phyloP scores from a whole-genome alignment of 2,113 vertebrate species.

The Nothocercus julius region DNA sequence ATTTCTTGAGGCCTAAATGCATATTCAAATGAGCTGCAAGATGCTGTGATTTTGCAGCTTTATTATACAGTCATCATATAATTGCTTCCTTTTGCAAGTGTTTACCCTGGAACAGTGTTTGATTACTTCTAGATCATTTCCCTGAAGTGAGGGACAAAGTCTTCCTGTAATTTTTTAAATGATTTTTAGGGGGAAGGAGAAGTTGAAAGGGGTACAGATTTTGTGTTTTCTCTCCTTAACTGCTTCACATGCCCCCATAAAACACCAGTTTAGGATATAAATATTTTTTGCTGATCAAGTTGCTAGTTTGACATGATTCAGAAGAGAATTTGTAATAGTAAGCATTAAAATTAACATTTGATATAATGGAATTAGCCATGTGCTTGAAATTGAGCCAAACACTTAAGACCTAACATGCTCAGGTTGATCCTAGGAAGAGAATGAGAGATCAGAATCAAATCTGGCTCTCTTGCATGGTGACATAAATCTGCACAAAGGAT shows the following conservation, averaged over 20 bases:
- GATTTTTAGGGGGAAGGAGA: rapidly evolving
- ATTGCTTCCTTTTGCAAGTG: neutral
- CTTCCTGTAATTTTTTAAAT: neutral
- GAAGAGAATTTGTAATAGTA: neutral
- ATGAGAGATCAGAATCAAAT: neutral
- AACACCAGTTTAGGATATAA: neutral
- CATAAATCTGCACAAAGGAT: neutral
- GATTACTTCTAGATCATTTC: neutral
- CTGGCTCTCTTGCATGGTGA: neutral
- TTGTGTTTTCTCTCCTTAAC: neutral
- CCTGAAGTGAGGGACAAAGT: neutral
- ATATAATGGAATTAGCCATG: neutral
- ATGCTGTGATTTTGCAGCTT: neutral
- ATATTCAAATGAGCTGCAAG: neutral
- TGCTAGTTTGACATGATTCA: neutral
- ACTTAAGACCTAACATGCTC: neutral
- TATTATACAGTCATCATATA: neutral
- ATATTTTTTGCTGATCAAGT: neutral
- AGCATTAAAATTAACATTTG: neutral
- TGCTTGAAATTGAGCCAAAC: neutral
- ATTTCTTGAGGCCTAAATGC: neutral
- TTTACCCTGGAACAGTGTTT: neutral
- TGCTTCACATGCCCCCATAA: neutral
- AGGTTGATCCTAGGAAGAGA: neutral
- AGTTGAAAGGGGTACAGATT: neutral